Evolutionary conservation across 2,888 invertebrate genomes (phyloP), one percentile per base, ranked within the genome.

Genomic region (Leptinotarsa peninsularis): DNA sequence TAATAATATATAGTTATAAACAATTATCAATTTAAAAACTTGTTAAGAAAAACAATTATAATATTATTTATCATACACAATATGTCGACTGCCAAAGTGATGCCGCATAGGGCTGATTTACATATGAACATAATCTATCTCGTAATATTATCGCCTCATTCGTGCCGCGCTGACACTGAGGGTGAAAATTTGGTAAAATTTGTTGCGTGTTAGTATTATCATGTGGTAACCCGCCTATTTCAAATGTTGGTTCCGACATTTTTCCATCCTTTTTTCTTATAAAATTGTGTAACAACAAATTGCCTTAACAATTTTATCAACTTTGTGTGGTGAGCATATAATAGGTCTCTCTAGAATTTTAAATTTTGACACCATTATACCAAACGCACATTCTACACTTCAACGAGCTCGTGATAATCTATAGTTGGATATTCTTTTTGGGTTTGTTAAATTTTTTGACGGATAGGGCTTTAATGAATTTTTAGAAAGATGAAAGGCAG

Each of bases 361-460:
- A 73, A 69, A 79, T 66, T 77, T 74, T 15, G 79, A 71, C 43
- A 72, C 75, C 17, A 79, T 18, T 63, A 80, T 79, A 17, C 80
- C 56, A 56, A 56, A 56, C 56, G 56, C 56, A 56, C 21, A 56
- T 56, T 56, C 56, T n/a, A 56, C 33, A 33, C 33, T 33, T 33
- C 33, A 7, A 33, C 33, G 33, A 33, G 33, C 33, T 33, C 33
- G 33, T 33, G 33, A 33, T 21, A 56, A 56, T 56, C n/a, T 56
- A 56, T 56, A n/a, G 56, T 56, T 21, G 66, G 33, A 67, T 7
- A 67, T 67, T 67, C 50, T 67, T 67, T 67, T 49, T n/a, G 49
- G 49, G 33, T 67, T 67, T 14, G 67, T 67, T 67, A 67, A n/a
- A 33, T 67, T 67, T 49, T 50, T 27, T 67, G 67, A 67, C 18